Evolutionary conservation across 2,797 vertebrate genomes (phyloP).

Genomic region (Valencia hispanica): DNA sequence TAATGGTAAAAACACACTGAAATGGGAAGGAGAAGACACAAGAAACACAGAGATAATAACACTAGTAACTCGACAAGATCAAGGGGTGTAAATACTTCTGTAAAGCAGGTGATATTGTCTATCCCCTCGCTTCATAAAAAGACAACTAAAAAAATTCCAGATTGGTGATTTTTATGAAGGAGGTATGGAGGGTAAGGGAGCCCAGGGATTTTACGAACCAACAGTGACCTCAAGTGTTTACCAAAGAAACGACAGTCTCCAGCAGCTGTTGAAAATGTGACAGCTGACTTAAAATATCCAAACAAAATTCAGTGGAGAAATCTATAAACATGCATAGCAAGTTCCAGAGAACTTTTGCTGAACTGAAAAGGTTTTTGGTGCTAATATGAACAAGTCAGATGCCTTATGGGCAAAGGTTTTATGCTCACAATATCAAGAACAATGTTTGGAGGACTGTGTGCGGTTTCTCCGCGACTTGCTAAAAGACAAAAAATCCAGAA

Average conservation of each 20-base stretch:
- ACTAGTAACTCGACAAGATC: background rate
- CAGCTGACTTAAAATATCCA: background rate
- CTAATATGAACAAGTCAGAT: background rate
- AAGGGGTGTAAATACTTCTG: background rate
- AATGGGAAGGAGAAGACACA: too few relatives aligned
- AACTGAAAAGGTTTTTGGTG: background rate
- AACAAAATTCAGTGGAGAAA: background rate
- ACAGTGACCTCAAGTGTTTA: slow-evolving; percentile 59
- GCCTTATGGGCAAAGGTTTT: background rate
- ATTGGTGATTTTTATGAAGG: background rate
- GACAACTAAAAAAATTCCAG: background rate
- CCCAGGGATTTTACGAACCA: slow-evolving; percentile 2
- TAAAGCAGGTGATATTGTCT: background rate
- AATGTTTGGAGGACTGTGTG: background rate
- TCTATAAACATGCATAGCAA: background rate
- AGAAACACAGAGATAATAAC: too few relatives aligned
- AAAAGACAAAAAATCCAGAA: background rate
- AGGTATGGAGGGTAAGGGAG: background rate
- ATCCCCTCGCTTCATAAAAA: background rate
- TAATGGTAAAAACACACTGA: too few relatives aligned
- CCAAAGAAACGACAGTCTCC: slow-evolving; percentile 6
- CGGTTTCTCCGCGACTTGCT: too few relatives aligned
- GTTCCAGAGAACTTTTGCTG: background rate
- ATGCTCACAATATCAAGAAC: background rate
- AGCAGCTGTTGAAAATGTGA: background rate